phyloP scores from a whole-genome alignment of 2,888 invertebrate genomes.

The Lutraria lutraria region DNA sequence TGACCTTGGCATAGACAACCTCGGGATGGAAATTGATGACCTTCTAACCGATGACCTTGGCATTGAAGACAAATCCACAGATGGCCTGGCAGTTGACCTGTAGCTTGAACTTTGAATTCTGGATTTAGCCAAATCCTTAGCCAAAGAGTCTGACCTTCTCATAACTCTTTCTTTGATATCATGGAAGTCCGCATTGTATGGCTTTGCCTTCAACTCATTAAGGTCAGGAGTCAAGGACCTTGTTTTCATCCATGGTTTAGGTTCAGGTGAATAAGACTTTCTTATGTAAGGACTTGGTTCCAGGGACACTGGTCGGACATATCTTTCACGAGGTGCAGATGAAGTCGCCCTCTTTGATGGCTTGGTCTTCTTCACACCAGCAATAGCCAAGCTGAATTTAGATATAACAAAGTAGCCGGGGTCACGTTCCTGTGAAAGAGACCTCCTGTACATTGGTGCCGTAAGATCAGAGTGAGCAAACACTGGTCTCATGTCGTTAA shows the following conservation, averaged over 20 bases:
- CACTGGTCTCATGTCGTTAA: slow-evolving; percentile 42
- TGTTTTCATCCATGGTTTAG: slow-evolving; percentile 43
- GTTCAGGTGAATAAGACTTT: slow-evolving; percentile 32
- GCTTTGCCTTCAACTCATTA: slow-evolving; percentile 47
- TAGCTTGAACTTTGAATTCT: slow-evolving; percentile 21
- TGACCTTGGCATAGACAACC: slow-evolving; percentile 11
- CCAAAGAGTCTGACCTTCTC: slow-evolving; percentile 20
- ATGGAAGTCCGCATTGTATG: slow-evolving; percentile 25
- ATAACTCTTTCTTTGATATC: slow-evolving; percentile 41
- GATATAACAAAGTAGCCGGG: slow-evolving; percentile 65
- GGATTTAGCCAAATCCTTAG: slow-evolving; percentile 12
- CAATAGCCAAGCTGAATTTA: slow-evolving; percentile 61
- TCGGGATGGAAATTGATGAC: slow-evolving; percentile 1
- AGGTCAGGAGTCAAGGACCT: slow-evolving; percentile 50
- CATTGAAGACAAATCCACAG: slow-evolving; percentile 17
- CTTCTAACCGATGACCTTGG: neutral
- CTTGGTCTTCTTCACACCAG: slow-evolving; percentile 38
- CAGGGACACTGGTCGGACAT: slow-evolving; percentile 26
- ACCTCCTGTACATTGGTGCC: slow-evolving; percentile 29
- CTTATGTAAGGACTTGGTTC: slow-evolving; percentile 2
- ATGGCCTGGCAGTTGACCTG: slow-evolving; percentile 26
- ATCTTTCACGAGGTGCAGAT: slow-evolving; percentile 5
- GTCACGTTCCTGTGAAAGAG: slow-evolving; percentile 56
- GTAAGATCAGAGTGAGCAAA: slow-evolving; percentile 22
- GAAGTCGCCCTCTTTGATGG: slow-evolving; percentile 6